Conservation (phyloP, 1,140 invertebrate species). For the Bombyx mandarina region DNA sequence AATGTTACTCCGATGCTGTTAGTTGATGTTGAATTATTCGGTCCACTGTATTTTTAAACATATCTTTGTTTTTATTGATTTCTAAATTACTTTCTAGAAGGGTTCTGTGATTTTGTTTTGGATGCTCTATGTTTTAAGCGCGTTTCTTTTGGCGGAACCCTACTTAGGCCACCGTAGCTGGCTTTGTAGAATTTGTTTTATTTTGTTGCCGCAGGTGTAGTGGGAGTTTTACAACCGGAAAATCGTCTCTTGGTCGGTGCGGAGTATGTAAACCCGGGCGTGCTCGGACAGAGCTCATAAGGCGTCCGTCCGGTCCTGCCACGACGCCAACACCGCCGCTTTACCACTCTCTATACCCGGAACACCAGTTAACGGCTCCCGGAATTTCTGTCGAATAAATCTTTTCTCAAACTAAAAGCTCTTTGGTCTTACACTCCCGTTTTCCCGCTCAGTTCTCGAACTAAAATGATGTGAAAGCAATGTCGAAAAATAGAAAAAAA, state of each 20-base stretch:
- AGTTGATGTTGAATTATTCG: too few species aligned
- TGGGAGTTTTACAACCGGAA: slow-evolving; percentile 64
- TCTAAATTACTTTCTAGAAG: slow-evolving; percentile 18
- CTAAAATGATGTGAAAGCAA: slow-evolving; percentile 45
- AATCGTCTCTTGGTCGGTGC: slow-evolving; percentile 60
- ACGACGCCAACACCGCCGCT: slow-evolving; percentile 26
- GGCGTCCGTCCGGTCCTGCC: slow-evolving; percentile 23
- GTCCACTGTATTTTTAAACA: too few species aligned
- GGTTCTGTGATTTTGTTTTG: neutral
- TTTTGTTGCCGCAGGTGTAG: slow-evolving; percentile 69
- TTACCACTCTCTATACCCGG: slow-evolving; percentile 34
- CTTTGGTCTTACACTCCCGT: slow-evolving; percentile 54
- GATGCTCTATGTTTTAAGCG: slow-evolving; percentile 39
- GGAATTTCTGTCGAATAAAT: slow-evolving; percentile 60
- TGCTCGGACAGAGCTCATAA: slow-evolving; percentile 53
- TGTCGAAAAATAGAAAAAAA: slow-evolving; percentile 45
- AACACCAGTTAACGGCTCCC: slow-evolving; percentile 52
- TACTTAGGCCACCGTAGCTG: slow-evolving; percentile 34
- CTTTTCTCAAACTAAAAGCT: slow-evolving; percentile 49
- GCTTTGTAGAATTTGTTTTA: slow-evolving; percentile 65
- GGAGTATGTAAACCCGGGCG: slow-evolving; percentile 54
- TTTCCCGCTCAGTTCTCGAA: slow-evolving; percentile 36
- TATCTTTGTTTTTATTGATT: slow-evolving; percentile 8
- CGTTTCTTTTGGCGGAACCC: slow-evolving; percentile 39
- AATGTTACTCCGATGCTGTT: too few species aligned